Evolutionary conservation across 2,797 vertebrate genomes (phyloP).

Genomic region (Anguilla obscura): DNA sequence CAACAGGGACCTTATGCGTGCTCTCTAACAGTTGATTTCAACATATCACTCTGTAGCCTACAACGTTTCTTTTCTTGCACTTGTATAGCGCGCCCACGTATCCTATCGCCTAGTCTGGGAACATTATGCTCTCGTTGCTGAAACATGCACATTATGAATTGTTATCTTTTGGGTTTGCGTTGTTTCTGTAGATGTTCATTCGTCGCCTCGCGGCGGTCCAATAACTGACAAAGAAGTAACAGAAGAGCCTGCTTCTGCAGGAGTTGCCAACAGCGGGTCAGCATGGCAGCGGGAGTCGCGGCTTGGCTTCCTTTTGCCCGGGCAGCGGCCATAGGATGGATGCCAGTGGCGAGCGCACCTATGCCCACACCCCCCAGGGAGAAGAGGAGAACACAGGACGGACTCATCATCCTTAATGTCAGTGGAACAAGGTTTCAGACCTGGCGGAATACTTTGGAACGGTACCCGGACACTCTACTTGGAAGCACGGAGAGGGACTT

Average conservation of each 20-base stretch:
- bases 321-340: conserved; percentile 94
- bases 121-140: background rate
- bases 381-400: conserved; percentile 74
- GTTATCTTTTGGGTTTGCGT: conserved; percentile 26
- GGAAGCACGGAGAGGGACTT: conserved; percentile 94
- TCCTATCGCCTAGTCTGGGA: background rate
- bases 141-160: background rate
- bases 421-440: conserved; percentile 94
- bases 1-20: background rate
- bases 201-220: conserved; percentile 34
- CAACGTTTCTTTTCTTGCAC: background rate
- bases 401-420: conserved; percentile 88
- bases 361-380: conserved; percentile 85
- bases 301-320: conserved; percentile 94
- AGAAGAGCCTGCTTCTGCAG: conserved; percentile 40
- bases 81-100: background rate
- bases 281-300: conserved; percentile 90
- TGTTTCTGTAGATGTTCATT: conserved; percentile 50
- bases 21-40: background rate
- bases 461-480: conserved; percentile 93
- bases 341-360: conserved; percentile 88
- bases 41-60: background rate
- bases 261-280: conserved; percentile 46
- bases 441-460: conserved; percentile 90
- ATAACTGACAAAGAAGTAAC: conserved; percentile 44